Percentiles rank a stretch among this genome's conserved stretches.
These are phyloP conservation scores for Ephialtes manifestator DNA, from an alignment of 2,888 invertebrate genomes.

Conservation along the genomic window DNA sequence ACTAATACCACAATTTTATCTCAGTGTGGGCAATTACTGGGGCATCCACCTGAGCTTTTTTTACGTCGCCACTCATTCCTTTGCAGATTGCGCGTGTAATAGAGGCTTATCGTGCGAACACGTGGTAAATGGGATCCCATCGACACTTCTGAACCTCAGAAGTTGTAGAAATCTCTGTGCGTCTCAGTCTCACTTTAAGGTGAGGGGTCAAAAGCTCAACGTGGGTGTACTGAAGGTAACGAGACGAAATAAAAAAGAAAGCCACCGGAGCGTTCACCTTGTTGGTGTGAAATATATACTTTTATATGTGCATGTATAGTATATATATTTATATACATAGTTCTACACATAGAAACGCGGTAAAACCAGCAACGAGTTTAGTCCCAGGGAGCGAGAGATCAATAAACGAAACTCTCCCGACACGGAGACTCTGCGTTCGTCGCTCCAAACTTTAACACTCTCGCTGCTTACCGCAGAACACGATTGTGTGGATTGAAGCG, in stretches of 20 bases:
- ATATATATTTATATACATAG: not conserved
- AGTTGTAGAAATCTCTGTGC: not conserved
- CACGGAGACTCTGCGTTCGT: slow-evolving; percentile 19
- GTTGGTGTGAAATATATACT: slow-evolving; percentile 4
- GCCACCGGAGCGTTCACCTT: slow-evolving; percentile 25
- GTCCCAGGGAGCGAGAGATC: slow-evolving; percentile 43
- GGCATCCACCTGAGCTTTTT: not conserved
- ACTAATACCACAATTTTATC: no score
- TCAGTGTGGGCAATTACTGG: no score
- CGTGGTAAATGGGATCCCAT: slow-evolving; percentile 24
- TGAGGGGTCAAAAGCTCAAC: slow-evolving; percentile 31
- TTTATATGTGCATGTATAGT: not conserved
- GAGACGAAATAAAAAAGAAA: slow-evolving; percentile 21
- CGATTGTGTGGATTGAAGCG: not conserved
- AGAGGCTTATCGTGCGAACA: slow-evolving; percentile 44
- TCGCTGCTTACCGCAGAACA: not conserved
- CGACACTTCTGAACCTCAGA: slow-evolving; percentile 7
- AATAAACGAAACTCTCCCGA: slow-evolving; percentile 57
- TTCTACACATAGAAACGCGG: not conserved
- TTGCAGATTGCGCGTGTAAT: slow-evolving; percentile 15
- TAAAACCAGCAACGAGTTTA: slow-evolving; percentile 40
- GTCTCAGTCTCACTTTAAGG: slow-evolving; percentile 20
- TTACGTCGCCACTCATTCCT: slow-evolving; percentile 3
- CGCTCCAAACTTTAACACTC: slow-evolving; percentile 46
- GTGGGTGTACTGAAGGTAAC: not conserved